phyloP scores from a whole-genome alignment of 2,113 vertebrate species.

The Ahaetulla prasina region DNA sequence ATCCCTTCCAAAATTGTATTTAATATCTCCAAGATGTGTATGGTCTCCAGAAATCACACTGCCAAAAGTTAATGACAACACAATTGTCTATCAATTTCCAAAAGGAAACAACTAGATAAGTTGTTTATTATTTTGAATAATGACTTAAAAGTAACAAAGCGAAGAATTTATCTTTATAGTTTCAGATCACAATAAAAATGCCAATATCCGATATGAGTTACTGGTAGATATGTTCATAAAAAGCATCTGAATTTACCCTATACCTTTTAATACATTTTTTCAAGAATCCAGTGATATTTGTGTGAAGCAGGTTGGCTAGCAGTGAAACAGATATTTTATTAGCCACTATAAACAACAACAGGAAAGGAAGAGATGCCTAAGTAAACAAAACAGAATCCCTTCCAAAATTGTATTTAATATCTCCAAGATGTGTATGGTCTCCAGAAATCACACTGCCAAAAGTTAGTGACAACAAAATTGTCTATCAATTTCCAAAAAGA shows the following conservation, averaged over 20 bases:
- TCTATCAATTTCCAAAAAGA: not conserved
- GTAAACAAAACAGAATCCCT: not conserved
- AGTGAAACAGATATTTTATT: not conserved
- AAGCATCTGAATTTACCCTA: not conserved
- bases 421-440: not conserved
- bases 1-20: not conserved
- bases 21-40: not conserved
- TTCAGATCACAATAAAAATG: not conserved
- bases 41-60: not conserved
- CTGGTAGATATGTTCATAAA: not conserved
- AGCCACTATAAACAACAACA: slow-evolving; percentile 8
- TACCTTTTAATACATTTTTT: slow-evolving; percentile 4
- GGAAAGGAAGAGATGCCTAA: not conserved
- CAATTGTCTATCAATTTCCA: not conserved
- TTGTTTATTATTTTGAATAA: not conserved
- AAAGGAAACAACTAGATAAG: not conserved
- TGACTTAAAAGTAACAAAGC: not conserved
- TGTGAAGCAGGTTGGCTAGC: not conserved
- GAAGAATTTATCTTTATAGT: not conserved
- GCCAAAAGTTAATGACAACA: not conserved
- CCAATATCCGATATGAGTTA: not conserved
- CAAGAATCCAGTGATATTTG: not conserved
- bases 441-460: not conserved
- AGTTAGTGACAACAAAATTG: not conserved
- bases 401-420: not conserved